Evolutionary conservation across 2,888 invertebrate genomes (phyloP), one percentile per base, ranked within the genome.

Genomic region (Zaprionus obscuricornis): DNA sequence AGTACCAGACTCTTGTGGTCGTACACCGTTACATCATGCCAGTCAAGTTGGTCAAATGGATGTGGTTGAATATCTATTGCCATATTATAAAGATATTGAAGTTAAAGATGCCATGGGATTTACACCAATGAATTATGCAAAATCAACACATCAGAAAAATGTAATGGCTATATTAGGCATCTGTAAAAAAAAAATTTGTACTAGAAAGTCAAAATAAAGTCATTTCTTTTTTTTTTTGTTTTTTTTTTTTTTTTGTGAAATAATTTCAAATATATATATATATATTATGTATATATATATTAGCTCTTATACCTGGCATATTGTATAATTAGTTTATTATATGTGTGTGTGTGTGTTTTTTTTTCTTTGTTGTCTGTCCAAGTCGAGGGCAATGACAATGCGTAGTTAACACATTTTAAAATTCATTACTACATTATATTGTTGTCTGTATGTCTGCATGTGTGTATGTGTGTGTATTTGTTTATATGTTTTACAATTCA

Each of bases 11-110:
- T 91, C 92, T 5, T 91, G 93, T 1, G 92, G 92, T 2, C 92
- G 95, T 52, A 94, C 94, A 0, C 92, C 95, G 0, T 87, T 96
- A 43, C 95, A 96, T 88, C 91, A 93, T 81, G 94, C 94, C 1
- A 92, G 93, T 0, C 87, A 94, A 0, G 92, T 93, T 79, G 92
- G 93, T 31, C 91, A 91, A n/a, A 71, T 87, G 0, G 89, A 91
- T 0, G 89, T 91, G 1, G 91, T 92, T 0, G 77, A 90, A 18
- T 94, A 91, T 73, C 87, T 94, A 0, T 42, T 94, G 11, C 85
- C 90, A 0, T 87, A 91, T 14, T 91, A 91, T 0, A 91, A 90
- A 0, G 88, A 91, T 18, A 79, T 79, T 0, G 79, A 89, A 1
- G 72, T 82, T 0, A 88, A 86, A 6, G 94, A 94, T 72, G 87